Conservation (phyloP, 2,113 vertebrate genomes). For the Ptilonorhynchus violaceus region DNA sequence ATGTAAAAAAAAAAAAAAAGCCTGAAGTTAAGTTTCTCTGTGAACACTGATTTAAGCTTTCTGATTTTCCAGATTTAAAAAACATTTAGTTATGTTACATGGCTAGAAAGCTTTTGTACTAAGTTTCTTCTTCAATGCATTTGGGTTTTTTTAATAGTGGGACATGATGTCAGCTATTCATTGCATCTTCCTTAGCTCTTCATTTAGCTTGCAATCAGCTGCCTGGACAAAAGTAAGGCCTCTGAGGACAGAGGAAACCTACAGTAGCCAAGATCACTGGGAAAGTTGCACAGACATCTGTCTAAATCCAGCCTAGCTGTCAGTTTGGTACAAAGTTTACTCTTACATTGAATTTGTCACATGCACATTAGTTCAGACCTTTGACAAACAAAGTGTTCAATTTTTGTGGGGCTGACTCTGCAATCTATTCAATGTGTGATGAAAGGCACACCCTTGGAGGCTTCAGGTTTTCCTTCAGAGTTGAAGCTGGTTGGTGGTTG, state of each 20-base stretch:
- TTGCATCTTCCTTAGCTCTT: not conserved
- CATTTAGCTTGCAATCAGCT: not conserved
- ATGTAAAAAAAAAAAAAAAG: accelerated
- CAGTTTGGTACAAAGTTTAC: not conserved
- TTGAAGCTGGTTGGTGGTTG: not conserved
- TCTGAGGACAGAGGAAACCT: not conserved
- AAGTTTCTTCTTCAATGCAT: not conserved
- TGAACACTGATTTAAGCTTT: not conserved
- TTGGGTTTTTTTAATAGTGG: not conserved
- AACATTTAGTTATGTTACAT: not conserved
- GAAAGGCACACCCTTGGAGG: not conserved
- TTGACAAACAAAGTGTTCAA: not conserved
- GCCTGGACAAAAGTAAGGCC: not conserved
- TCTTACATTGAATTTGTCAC: not conserved
- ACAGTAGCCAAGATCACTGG: not conserved
- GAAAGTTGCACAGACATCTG: not conserved
- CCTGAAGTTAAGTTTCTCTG: not conserved
- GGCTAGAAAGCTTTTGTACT: not conserved
- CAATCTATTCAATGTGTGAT: accelerated
- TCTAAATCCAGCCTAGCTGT: not conserved
- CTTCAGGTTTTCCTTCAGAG: not conserved
- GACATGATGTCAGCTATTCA: not conserved
- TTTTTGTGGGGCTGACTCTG: not conserved
- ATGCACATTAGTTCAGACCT: not conserved
- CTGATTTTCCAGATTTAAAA: not conserved